Base-by-base conservation (phyloP, 2,888 invertebrate genomes). In the Deilephila porcellus region DNA sequence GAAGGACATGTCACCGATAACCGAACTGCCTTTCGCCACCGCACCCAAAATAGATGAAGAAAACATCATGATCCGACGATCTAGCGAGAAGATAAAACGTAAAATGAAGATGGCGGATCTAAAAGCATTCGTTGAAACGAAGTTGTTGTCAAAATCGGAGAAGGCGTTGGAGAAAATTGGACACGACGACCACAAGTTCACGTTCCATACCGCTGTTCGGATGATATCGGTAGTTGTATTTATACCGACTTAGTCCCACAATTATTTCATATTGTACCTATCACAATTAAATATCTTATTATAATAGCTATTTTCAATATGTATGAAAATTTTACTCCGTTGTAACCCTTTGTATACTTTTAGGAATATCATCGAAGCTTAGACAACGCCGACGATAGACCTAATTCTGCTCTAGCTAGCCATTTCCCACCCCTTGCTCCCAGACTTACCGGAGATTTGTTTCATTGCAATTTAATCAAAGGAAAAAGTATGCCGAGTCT, bases 401-500 rank as follows among this genome's bases (percentile, higher is more conserved):
- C 97, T 0, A 96, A 97, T 79, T 97, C 97, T 1, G 96, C 96
- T 63, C 96, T 97, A 0, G 96, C 96, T 71, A 95, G 96, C 73
- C 96, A 96, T 67, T 96, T 96, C 78, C 94, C 95, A 3, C 95
- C 96, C 0, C 88, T 96, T 71, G 95, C 95, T 19, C 95, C 96
- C 0, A 92, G 95, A 77, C 79, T 91, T 2, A 93, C 95, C 45
- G 93, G 94, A 29, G 95, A 95, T 80, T 86, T 94, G 71, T 94
- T 95, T 77, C 92, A 91, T 62, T 93, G 93, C 81, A 98, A 97
- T 90, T 95, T 98, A 71, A 97, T 98, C 76, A 98, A 99, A 95
- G 98, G 99, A 76, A 98, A 98, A 93, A 99, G 98, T 95, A 98
- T 99, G 98, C 99, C 99, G 4, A 98, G 98, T 86, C 95, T 99